Percentiles rank a stretch among this genome's conserved stretches.
phyloP scores from a whole-genome alignment of 2,888 invertebrate genomes.

The Orthosia cruda region DNA sequence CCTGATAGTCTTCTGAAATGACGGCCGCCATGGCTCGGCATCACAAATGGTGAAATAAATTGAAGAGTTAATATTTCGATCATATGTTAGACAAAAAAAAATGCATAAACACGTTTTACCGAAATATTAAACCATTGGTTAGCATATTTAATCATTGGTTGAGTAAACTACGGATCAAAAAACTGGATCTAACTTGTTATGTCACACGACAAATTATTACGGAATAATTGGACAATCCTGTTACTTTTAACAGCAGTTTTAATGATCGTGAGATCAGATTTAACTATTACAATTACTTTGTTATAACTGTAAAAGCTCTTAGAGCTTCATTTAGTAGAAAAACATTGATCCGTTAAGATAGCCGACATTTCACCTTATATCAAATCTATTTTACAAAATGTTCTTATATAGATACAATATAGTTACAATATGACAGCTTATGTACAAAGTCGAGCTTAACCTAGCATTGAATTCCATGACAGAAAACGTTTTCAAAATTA shows the following conservation, averaged over 20 bases:
- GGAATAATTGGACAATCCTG: slow-evolving; percentile 27
- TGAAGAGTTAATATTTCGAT: too few species aligned
- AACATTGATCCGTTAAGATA: background rate
- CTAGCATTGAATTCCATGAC: background rate
- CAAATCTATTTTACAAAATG: background rate
- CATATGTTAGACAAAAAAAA: too few species aligned
- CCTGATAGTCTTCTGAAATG: too few species aligned
- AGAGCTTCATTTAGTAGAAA: background rate
- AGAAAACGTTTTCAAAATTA: background rate
- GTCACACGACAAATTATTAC: slow-evolving; percentile 5
- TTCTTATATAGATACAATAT: background rate
- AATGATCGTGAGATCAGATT: slow-evolving; percentile 13
- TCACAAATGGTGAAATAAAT: too few species aligned
- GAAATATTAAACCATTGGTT: too few species aligned
- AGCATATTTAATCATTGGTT: too few species aligned
- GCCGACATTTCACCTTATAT: background rate
- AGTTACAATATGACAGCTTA: background rate
- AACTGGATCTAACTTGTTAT: background rate
- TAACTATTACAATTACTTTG: slow-evolving; percentile 20
- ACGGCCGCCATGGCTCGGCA: too few species aligned
- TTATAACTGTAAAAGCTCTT: slow-evolving; percentile 22
- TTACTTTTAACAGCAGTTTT: slow-evolving; percentile 12
- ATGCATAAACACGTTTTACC: too few species aligned
- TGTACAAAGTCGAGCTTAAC: background rate
- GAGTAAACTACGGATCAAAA: background rate